These are phyloP conservation scores for Mesorhabditis belari DNA, from an alignment of 2,888 invertebrate species.

Conservation along the genomic window DNA sequence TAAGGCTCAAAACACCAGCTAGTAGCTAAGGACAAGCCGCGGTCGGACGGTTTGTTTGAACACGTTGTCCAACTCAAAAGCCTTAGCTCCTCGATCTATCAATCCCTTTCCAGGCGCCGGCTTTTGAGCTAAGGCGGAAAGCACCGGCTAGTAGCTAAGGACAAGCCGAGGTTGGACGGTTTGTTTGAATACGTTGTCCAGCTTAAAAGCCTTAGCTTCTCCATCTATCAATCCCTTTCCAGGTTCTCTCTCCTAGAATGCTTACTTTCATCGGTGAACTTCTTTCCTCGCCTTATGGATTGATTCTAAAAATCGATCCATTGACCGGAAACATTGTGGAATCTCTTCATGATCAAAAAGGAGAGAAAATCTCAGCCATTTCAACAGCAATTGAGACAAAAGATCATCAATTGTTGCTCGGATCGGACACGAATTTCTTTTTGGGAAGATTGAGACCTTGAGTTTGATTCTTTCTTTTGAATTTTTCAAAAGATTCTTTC, in stretches of 20 bases:
- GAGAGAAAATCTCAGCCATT: constrained; percentile 9
- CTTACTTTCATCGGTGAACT: constrained; percentile 10
- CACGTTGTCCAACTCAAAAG: too few relatives aligned
- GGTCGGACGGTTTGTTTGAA: too few relatives aligned
- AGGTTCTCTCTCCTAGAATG: constrained; percentile 14
- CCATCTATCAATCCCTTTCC: not conserved
- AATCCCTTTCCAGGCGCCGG: too few relatives aligned
- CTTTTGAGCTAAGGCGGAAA: too few relatives aligned
- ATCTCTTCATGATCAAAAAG: constrained; percentile 20
- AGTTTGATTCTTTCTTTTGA: too few relatives aligned
- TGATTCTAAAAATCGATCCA: constrained; percentile 14
- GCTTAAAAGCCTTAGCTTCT: not conserved
- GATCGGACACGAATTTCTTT: constrained; percentile 26
- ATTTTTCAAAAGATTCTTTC: too few relatives aligned
- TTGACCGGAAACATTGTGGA: constrained; percentile 22
- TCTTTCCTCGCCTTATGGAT: constrained; percentile 11
- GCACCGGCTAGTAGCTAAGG: too few relatives aligned
- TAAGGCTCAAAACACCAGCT: too few relatives aligned
- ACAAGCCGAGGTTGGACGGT: too few relatives aligned
- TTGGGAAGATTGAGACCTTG: constrained; percentile 22
- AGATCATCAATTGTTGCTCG: constrained; percentile 21
- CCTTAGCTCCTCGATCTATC: too few relatives aligned
- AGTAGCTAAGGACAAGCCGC: too few relatives aligned
- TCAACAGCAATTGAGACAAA: constrained; percentile 27
- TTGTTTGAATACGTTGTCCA: too few relatives aligned